phyloP scores from a whole-genome alignment of 2,113 vertebrate genomes.

The Illadopsis cleaveri region DNA sequence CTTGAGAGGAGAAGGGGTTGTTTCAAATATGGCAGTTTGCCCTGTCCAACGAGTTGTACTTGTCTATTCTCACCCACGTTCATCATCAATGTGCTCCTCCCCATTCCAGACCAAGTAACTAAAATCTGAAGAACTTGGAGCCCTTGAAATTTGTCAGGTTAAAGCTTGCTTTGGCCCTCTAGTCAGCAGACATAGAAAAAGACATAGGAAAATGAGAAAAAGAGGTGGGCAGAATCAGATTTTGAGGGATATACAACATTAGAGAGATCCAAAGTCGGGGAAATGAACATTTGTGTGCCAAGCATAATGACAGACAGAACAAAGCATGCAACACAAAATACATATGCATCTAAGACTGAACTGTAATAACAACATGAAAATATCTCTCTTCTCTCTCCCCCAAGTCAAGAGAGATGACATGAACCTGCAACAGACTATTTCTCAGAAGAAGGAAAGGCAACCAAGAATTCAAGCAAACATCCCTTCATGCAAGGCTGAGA shows the following conservation, averaged over 20 bases:
- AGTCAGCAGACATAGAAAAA: neutral
- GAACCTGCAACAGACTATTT: neutral
- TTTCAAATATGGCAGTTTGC: neutral
- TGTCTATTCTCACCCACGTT: neutral
- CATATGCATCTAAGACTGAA: neutral
- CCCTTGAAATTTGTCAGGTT: neutral
- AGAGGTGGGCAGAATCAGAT: neutral
- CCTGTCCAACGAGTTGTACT: neutral
- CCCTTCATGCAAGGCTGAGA: neutral
- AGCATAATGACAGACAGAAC: neutral
- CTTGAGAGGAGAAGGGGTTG: neutral
- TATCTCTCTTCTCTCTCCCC: neutral
- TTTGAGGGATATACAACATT: neutral
- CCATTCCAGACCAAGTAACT: neutral
- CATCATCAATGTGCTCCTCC: neutral
- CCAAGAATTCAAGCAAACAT: neutral
- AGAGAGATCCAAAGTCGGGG: neutral
- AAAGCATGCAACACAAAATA: neutral
- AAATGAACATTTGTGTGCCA: neutral
- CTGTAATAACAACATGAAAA: neutral
- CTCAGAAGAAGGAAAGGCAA: neutral
- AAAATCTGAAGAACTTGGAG: neutral
- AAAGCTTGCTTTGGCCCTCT: neutral
- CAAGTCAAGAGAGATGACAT: rapidly evolving
- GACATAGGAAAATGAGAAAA: neutral